phyloP scores from a whole-genome alignment of 2,113 vertebrate genomes.

The Nettapus auritus region DNA sequence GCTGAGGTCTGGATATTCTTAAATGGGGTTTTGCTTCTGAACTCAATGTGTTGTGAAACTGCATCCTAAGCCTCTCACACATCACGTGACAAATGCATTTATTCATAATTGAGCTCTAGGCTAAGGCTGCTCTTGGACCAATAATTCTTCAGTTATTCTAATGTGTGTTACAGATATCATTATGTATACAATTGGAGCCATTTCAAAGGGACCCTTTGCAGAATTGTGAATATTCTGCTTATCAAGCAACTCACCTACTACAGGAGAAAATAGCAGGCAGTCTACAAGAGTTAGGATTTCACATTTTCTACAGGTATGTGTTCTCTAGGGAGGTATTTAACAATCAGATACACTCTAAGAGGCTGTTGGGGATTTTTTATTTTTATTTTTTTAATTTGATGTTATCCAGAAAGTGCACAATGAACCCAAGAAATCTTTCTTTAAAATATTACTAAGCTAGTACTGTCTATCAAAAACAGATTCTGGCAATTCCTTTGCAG shows the following conservation, averaged over 20 bases:
- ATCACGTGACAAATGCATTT: background rate
- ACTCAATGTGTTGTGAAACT: background rate
- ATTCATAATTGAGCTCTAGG: background rate
- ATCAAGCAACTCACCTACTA: conserved; percentile 13
- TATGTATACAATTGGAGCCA: background rate
- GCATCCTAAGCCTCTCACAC: background rate
- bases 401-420: background rate
- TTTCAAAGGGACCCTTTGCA: background rate
- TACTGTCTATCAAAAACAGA: background rate
- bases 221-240: conserved; percentile 9
- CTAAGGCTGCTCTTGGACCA: background rate
- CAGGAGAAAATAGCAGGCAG: background rate
- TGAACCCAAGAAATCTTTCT: background rate
- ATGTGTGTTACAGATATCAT: background rate
- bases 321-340: background rate
- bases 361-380: background rate
- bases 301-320: background rate
- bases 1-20: background rate
- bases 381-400: background rate
- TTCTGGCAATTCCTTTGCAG: background rate
- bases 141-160: background rate
- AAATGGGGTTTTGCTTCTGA: background rate
- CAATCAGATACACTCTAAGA: background rate
- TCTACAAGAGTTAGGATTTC: background rate
- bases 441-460: background rate